Evolutionary conservation across 2,113 vertebrate genomes (phyloP).

Genomic region (Pteronura brasiliensis): DNA sequence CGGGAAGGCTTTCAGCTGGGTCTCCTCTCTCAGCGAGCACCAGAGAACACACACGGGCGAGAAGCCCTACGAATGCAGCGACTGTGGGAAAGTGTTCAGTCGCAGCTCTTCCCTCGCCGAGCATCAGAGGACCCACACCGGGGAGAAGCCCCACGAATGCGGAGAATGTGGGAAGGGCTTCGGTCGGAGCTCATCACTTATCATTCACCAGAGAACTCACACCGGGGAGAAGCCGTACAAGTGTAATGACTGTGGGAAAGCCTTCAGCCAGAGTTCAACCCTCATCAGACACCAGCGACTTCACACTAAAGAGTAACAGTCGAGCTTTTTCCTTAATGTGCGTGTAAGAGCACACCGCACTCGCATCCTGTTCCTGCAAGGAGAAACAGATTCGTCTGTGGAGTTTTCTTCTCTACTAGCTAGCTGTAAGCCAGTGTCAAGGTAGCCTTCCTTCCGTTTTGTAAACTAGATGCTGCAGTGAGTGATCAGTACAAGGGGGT

Average conservation of each 20-base stretch:
- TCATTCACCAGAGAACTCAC: conserved; percentile 29
- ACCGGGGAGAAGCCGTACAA: conserved; percentile 7
- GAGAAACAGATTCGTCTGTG: background rate
- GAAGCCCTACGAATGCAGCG: background rate
- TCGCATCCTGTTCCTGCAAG: background rate
- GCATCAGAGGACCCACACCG: conserved; percentile 49
- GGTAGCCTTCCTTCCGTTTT: background rate
- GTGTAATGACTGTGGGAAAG: conserved; percentile 27
- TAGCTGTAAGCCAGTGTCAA: background rate
- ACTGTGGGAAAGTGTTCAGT: conserved; percentile 32
- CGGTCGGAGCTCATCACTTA: background rate
- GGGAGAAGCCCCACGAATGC: conserved; percentile 19
- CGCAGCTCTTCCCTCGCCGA: conserved; percentile 41
- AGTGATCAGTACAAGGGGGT: background rate
- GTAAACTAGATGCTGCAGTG: background rate
- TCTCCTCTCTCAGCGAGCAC: conserved; percentile 44
- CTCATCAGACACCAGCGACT: conserved; percentile 51
- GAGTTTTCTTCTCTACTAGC: background rate
- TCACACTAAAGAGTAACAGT: conserved; percentile 5
- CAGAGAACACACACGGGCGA: conserved; percentile 47
- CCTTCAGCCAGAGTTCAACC: conserved; percentile 51
- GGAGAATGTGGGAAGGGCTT: conserved; percentile 35
- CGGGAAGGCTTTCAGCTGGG: conserved; percentile 43
- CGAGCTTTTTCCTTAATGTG: background rate
- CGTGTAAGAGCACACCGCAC: background rate